phyloP scores from a whole-genome alignment of 2,888 invertebrate genomes.

The Mimumesa dahlbomi region DNA sequence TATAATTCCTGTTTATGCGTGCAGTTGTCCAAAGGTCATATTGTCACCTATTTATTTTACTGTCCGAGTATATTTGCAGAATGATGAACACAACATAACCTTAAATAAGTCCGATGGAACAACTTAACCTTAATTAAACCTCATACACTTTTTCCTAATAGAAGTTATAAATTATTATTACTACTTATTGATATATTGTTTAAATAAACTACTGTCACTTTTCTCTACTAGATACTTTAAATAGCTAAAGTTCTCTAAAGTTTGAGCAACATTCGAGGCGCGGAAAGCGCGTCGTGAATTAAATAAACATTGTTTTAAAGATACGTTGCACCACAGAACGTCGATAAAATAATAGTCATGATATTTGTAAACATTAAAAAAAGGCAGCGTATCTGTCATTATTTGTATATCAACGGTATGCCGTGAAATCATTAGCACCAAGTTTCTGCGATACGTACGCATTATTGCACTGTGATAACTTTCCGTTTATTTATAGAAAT shows the following conservation, averaged over 20 bases:
- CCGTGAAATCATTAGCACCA: background rate
- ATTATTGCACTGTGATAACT: background rate
- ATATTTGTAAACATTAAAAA: constrained; percentile 14
- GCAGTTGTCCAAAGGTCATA: constrained; percentile 50
- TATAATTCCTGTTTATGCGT: constrained; percentile 24
- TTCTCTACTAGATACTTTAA: background rate
- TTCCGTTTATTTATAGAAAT: constrained; percentile 2
- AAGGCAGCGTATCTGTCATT: background rate
- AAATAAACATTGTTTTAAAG: constrained; percentile 5
- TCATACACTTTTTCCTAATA: background rate
- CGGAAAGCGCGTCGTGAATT: background rate
- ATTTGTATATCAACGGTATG: background rate
- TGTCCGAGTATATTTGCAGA: constrained; percentile 17
- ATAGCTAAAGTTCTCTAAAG: background rate
- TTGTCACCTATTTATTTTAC: constrained; percentile 31
- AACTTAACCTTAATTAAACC: constrained; percentile 32
- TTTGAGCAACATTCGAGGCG: background rate
- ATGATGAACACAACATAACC: constrained; percentile 50
- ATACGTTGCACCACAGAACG: constrained; percentile 3
- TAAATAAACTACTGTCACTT: background rate
- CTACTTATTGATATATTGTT: background rate
- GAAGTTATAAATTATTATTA: background rate
- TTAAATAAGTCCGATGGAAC: background rate
- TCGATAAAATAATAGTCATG: background rate
- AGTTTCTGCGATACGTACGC: background rate